A percentile compares a stretch with the other conserved stretches of the same genome.
Conservation (phyloP, 2,113 vertebrate species). For the Arenaria interpres region DNA sequence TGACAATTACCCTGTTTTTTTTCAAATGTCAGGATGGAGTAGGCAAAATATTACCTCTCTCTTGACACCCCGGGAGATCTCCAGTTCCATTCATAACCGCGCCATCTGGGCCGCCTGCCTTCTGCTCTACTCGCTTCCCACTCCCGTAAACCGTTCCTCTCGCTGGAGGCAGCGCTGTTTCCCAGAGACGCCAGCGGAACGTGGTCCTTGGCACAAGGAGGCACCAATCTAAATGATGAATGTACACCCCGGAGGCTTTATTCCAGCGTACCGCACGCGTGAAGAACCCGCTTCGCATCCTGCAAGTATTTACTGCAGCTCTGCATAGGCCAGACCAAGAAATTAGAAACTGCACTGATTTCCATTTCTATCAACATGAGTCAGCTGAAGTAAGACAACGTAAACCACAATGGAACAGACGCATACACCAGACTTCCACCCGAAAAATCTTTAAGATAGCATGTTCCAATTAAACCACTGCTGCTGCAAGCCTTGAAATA, state of each 20-base stretch:
- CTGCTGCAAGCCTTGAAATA: neutral
- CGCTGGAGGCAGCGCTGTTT: constrained; percentile 10
- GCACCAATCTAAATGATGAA: neutral
- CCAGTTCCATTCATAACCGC: neutral
- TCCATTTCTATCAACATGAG: neutral
- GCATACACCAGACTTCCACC: neutral
- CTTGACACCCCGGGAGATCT: neutral
- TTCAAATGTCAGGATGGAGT: neutral
- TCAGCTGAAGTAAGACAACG: neutral
- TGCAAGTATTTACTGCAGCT: neutral
- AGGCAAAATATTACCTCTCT: neutral
- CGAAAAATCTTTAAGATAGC: neutral
- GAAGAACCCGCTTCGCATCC: neutral
- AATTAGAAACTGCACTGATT: neutral
- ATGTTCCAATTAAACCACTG: neutral
- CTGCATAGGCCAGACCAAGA: neutral
- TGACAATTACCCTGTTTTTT: neutral
- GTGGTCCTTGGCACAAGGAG: neutral
- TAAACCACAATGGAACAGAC: neutral
- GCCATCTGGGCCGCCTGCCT: constrained; percentile 19
- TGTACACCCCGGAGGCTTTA: neutral
- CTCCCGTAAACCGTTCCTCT: neutral
- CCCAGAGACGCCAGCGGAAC: neutral
- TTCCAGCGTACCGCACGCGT: neutral
- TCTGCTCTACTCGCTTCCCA: neutral